phyloP scores from a whole-genome alignment of 2,113 vertebrate genomes.

The Tinamus guttatus region DNA sequence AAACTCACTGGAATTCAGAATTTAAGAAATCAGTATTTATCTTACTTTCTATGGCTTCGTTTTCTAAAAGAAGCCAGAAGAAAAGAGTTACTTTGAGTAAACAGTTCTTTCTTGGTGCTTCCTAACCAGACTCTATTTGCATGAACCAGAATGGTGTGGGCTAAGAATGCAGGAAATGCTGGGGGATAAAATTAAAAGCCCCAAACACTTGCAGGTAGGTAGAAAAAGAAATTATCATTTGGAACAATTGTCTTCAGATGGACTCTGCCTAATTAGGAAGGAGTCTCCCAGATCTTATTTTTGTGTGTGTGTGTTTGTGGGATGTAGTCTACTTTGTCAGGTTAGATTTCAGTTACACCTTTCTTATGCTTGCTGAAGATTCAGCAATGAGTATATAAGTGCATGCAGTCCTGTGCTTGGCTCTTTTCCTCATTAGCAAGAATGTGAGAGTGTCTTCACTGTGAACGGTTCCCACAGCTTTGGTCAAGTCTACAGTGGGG shows the following conservation, averaged over 20 bases:
- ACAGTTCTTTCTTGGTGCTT: neutral
- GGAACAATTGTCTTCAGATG: neutral
- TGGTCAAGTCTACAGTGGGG: neutral
- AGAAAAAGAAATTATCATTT: neutral
- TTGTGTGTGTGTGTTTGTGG: neutral
- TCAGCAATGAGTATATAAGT: neutral
- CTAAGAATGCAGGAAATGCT: neutral
- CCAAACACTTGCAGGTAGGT: neutral
- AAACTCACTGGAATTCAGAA: neutral
- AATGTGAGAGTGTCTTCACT: neutral
- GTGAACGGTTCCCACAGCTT: neutral
- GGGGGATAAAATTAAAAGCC: neutral
- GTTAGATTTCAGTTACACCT: neutral
- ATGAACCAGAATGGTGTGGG: neutral
- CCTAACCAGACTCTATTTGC: neutral
- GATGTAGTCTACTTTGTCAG: neutral
- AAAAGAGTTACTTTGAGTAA: neutral
- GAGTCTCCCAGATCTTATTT: neutral
- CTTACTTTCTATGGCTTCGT: neutral
- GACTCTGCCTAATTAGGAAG: neutral
- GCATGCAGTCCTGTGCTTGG: neutral
- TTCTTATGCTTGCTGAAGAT: neutral
- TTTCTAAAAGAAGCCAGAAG: neutral
- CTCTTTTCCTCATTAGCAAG: neutral
- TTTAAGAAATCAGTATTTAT: neutral